phyloP scores from a whole-genome alignment of 2,113 vertebrate genomes.

The Menidia beryllina region DNA sequence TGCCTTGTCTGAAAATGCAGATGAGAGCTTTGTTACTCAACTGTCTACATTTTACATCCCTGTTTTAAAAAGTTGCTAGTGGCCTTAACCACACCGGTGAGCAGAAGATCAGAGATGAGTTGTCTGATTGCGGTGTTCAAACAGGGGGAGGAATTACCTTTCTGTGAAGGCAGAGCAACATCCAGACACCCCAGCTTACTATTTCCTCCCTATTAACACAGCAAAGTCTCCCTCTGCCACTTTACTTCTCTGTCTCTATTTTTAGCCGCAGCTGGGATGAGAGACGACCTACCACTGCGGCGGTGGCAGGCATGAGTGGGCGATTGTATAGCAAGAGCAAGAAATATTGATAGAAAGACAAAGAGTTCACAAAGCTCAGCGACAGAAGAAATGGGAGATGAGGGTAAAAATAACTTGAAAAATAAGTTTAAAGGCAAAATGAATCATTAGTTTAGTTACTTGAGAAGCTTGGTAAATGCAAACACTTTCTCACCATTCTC shows the following conservation, averaged over 20 bases:
- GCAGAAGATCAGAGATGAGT: conserved; percentile 11
- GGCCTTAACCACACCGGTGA: conserved; percentile 10
- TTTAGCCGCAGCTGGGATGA: conserved; percentile 69
- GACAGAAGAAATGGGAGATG: conserved; percentile 34
- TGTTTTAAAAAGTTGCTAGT: no score
- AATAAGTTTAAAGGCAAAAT: conserved; percentile 17
- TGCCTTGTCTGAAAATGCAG: no score
- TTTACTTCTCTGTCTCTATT: conserved; percentile 57
- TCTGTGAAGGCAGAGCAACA: conserved; percentile 33
- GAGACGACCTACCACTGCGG: conserved; percentile 69
- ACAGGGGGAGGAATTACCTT: conserved; percentile 24
- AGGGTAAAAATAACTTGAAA: not conserved
- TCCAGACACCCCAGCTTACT: conserved; percentile 24
- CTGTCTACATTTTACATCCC: no score
- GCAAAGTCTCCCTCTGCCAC: conserved; percentile 52
- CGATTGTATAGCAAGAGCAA: conserved; percentile 47
- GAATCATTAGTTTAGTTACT: not conserved
- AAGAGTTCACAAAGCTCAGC: conserved; percentile 38
- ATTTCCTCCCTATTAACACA: conserved; percentile 49
- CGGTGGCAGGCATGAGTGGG: conserved; percentile 66
- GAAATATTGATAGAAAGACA: conserved; percentile 68
- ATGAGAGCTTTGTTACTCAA: no score
- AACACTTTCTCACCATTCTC: not conserved
- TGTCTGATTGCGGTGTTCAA: conserved; percentile 39
- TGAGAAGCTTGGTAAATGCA: not conserved